Evolutionary conservation across 2,113 vertebrate genomes (phyloP).

Genomic region (Poeciliopsis retropinna): DNA sequence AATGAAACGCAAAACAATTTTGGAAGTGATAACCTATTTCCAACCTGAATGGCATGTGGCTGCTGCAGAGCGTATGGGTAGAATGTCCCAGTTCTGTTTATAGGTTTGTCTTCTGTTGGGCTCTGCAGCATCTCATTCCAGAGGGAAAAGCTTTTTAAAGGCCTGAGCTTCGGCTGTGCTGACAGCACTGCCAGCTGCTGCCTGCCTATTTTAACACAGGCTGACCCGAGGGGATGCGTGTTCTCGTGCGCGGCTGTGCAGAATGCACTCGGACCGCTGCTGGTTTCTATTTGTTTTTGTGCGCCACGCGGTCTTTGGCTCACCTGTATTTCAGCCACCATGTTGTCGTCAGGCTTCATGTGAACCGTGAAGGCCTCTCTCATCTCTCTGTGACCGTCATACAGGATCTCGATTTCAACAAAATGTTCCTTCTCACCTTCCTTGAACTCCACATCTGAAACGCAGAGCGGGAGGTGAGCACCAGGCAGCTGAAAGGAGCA

Average conservation of each 20-base stretch:
- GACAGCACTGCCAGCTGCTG: constrained; percentile 82
- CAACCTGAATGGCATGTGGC: constrained; percentile 30
- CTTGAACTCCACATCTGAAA: constrained; percentile 84
- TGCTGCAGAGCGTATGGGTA: constrained; percentile 47
- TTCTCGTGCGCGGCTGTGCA: constrained; percentile 50
- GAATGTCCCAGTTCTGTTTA: constrained; percentile 71
- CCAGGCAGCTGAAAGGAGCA: neutral
- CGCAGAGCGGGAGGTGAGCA: constrained; percentile 21
- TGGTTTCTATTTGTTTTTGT: constrained; percentile 20
- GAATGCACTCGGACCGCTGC: constrained; percentile 6
- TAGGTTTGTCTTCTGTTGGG: constrained; percentile 70
- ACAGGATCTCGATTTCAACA: constrained; percentile 86
- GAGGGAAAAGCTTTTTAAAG: constrained; percentile 76
- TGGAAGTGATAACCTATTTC: constrained; percentile 32
- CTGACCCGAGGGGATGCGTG: constrained; percentile 57
- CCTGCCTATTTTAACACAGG: constrained; percentile 78
- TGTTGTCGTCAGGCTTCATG: constrained; percentile 88
- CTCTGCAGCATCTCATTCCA: constrained; percentile 68
- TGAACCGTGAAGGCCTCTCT: constrained; percentile 86
- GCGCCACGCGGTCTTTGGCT: constrained; percentile 24
- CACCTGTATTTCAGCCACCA: constrained; percentile 88
- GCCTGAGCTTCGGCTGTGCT: constrained; percentile 66
- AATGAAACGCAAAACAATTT: constrained; percentile 22
- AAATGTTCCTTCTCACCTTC: constrained; percentile 84
- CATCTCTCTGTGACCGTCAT: constrained; percentile 86